Conservation (phyloP, 2,113 vertebrate genomes). For the Dolichotis patagonum region DNA sequence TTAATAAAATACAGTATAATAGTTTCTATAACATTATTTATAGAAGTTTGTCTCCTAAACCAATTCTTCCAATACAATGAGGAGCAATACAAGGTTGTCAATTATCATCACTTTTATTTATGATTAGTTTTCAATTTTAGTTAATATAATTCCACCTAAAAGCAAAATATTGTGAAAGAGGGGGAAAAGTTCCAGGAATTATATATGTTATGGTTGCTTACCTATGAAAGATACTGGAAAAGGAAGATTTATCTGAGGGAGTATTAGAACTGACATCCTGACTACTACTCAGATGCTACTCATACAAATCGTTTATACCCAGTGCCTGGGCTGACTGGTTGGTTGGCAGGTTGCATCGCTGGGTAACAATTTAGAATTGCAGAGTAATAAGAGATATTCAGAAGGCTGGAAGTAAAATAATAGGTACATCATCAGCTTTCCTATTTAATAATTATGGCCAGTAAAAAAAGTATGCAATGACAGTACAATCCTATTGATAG, state of each 20-base stretch:
- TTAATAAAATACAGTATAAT: constrained; percentile 25
- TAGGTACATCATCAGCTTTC: constrained; percentile 1
- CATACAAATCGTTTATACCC: neutral
- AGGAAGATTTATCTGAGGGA: constrained; percentile 45
- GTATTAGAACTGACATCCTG: constrained; percentile 31
- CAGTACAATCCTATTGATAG: neutral
- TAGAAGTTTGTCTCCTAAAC: neutral
- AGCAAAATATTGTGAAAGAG: constrained; percentile 17
- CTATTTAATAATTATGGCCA: neutral
- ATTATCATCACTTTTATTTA: neutral
- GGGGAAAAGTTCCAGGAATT: neutral
- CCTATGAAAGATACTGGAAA: constrained; percentile 7
- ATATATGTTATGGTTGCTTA: constrained; percentile 29
- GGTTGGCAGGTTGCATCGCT: neutral
- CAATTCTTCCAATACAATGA: neutral
- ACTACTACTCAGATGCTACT: neutral
- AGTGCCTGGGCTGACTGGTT: neutral
- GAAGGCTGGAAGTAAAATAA: constrained; percentile 13
- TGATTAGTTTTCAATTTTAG: constrained; percentile 29
- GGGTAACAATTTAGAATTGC: neutral
- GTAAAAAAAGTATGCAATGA: neutral
- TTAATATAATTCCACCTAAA: constrained; percentile 1
- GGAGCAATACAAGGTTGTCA: neutral
- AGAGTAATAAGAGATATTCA: neutral
- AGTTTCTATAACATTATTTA: neutral